Evolutionary conservation across 64 coral and sea anemone genomes (phyloP).

Genomic region (Acropora yongei): DNA sequence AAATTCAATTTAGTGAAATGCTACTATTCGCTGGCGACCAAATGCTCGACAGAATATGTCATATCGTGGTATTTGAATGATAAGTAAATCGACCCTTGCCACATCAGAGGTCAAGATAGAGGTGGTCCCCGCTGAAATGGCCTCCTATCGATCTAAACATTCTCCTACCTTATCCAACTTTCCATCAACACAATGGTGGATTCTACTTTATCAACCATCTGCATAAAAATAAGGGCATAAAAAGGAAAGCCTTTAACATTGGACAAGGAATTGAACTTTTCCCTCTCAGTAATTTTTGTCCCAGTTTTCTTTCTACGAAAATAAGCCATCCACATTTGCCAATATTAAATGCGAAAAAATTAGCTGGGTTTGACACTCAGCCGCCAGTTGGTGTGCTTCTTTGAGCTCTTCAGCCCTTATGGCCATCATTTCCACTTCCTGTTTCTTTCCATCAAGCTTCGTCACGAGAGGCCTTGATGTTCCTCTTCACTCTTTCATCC

Average conservation of each 20-base stretch:
- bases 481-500: no score
- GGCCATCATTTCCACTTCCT: neutral
- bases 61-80: no score
- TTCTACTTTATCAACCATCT: conserved; percentile 2
- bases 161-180: neutral
- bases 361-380: neutral
- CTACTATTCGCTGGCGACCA: no score
- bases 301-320: neutral
- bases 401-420: neutral
- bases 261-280: neutral
- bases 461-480: neutral
- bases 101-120: neutral
- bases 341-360: no score
- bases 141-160: neutral
- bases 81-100: no score
- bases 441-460: neutral
- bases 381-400: neutral
- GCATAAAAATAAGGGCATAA: no score
- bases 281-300: neutral
- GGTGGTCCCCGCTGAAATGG: neutral
- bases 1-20: no score
- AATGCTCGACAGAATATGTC: no score
- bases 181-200: neutral
- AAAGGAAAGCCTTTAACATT: no score
- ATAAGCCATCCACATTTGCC: no score